Evolutionary conservation across 2,113 vertebrate species (phyloP), one percentile per base, ranked within the genome.

Genomic region (Hippopotamus amphibius): DNA sequence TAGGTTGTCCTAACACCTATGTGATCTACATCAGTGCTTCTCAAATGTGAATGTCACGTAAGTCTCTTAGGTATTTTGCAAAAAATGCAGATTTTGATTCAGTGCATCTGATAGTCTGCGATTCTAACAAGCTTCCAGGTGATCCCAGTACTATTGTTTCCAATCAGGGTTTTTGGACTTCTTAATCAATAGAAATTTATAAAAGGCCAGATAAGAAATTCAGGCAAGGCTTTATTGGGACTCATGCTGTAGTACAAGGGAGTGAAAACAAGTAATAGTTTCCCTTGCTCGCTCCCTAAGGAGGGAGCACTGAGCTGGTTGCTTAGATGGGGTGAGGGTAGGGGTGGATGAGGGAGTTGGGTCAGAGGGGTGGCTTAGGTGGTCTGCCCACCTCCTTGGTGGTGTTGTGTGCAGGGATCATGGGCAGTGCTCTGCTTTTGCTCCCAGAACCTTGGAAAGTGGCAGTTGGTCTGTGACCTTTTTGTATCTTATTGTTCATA

Each of bases 1-100:
- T 59, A 48, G 9, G 33, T 65, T 88, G 61, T 66, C 19, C 41
- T 53, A 53, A n/a, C 7, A 57, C 7, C 33, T 84, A 46, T 10
- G 15, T 80, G 53, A 83, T 72, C 50, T 71, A 79, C 5, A 61
- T 37, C 21, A 57, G 26, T 63, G 7, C 6, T 69, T 79, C 88
- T 82, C 43, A 93, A 81, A 76, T 50, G 33, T 66, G 37, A 95
- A 57, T n/a, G 10, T 84, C 69, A 74, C 30, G 17, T 79, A 55
- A 93, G 57, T 90, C 14, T 2, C 16, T 63, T 83, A 33, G 10
- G 7, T 46, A 53, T 43, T 72, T 77, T 80, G 19, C 7, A 90
- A 77, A 77, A 88, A 93, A 53, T 46, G 14, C 6, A 71, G 5
- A 77, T 41, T 79, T 48, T n/a, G 46, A 93, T 71, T 90, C 33